Percentiles rank a stretch among this genome's conserved stretches.
Evolutionary conservation across 2,888 invertebrate species (phyloP).

Genomic region (Apodemia hepburni): DNA sequence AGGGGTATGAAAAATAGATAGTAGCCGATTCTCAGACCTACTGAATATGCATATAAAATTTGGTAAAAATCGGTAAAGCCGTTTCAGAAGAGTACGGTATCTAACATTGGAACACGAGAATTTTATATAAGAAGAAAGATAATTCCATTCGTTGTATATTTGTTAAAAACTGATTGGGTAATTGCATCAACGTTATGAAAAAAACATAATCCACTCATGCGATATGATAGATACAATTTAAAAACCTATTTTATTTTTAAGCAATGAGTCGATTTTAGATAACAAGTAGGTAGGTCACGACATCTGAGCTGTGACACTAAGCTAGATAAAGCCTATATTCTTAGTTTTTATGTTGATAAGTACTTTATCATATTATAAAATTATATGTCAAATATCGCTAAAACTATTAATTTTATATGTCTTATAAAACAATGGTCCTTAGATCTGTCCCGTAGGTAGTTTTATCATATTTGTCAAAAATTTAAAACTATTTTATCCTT

Average conservation of each 20-base stretch:
- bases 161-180: constrained; percentile 1
- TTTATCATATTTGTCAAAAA: too few relatives aligned
- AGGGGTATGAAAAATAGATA: too few relatives aligned
- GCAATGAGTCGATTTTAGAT: constrained; percentile 33
- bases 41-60: too few relatives aligned
- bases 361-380: constrained; percentile 26
- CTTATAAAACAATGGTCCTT: neutral
- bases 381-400: constrained; percentile 8
- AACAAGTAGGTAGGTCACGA: constrained; percentile 39
- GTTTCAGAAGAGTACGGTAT: too few relatives aligned
- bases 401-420: constrained; percentile 1
- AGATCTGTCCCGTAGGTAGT: neutral
- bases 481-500: too few relatives aligned
- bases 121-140: too few relatives aligned
- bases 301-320: constrained; percentile 43
- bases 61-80: too few relatives aligned
- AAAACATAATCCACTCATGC: neutral
- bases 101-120: too few relatives aligned
- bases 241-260: constrained; percentile 31
- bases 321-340: constrained; percentile 53
- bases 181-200: neutral
- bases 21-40: too few relatives aligned
- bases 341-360: constrained; percentile 47
- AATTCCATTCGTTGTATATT: too few relatives aligned
- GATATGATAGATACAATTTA: constrained; percentile 22